Evolutionary conservation across 2,113 vertebrate species (phyloP), one percentile per base, ranked within the genome.

Genomic region (Muntiacus muntjak): DNA sequence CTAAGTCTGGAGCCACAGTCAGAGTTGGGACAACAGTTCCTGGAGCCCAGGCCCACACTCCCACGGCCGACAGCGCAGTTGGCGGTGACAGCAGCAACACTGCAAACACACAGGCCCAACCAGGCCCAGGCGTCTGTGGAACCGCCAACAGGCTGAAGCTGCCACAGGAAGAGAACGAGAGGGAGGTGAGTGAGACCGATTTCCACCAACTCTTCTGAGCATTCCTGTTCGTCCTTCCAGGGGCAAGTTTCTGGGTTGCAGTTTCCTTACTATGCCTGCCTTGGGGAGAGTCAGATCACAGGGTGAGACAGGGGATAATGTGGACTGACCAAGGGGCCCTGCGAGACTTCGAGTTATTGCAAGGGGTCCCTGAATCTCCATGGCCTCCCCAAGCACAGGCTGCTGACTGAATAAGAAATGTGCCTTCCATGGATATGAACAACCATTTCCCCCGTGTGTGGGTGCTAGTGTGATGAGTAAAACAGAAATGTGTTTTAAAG

Each of bases 1-100:
- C 96, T 94, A 74, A 95, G 74, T 91, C 85, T 97, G 94, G 91
- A 97, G 74, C 47, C 91, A 93, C 78, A 96, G 0, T 74, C 67
- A 40, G 95, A 97, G 97, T 95, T 97, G 96, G 96, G 95, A 94
- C 96, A 97, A 97, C 93, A 97, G 94, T 87, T 94, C 57, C 94
- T 25, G 89, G 96, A 97, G 74, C 94, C 86, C 45, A 11, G 96
- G 95, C 96, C 94, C 58, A 36, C 43, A 84, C 97, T 74, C 97
- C 97, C 97, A 97, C 97, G 5, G 97, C 4, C 40, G 76, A 45
- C 45, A 91, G 95, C 91, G 93, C 97, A 91, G 96, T 96, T 97
- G 97, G 98, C 86, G 89, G 97, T 97, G 96, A 97, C 83, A 97
- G 94, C 91, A 93, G 94, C 93, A 97, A 95, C 97, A 98, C 67